Evolutionary conservation across 2,797 vertebrate genomes (phyloP).

Genomic region (Molossus alvarezi): DNA sequence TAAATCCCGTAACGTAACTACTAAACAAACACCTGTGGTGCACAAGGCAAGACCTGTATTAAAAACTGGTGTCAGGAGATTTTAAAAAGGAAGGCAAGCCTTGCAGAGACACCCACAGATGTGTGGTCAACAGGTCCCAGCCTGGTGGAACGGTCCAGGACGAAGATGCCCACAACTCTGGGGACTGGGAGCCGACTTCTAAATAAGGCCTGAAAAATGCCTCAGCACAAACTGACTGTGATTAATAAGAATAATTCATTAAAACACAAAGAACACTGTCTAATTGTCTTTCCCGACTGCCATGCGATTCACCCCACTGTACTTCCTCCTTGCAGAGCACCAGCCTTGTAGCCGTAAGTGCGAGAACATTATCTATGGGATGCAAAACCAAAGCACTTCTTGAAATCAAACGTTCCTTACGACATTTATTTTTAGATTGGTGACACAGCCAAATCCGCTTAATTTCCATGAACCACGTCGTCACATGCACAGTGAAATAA

Average conservation of each 20-base stretch:
- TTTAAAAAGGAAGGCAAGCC: constrained; percentile 83
- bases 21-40: constrained; percentile 86
- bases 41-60: constrained; percentile 77
- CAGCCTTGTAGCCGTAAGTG: not conserved
- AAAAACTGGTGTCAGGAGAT: constrained; percentile 81
- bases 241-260: constrained; percentile 77
- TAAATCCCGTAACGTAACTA: constrained; percentile 74
- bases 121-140: constrained; percentile 79
- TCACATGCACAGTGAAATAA: constrained; percentile 53
- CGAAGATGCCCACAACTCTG: constrained; percentile 74
- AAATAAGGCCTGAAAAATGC: constrained; percentile 68
- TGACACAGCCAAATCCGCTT: constrained; percentile 72
- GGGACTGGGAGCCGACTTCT: constrained; percentile 75
- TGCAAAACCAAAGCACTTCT: constrained; percentile 63
- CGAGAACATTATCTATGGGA: constrained; percentile 66
- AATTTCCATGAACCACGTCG: constrained; percentile 74
- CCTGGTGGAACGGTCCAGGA: constrained; percentile 58
- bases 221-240: constrained; percentile 1
- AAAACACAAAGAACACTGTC: constrained; percentile 74
- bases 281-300: constrained; percentile 72
- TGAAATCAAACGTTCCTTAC: constrained; percentile 80
- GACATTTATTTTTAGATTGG: constrained; percentile 79
- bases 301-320: not conserved
- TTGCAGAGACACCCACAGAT: constrained; percentile 79
- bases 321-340: constrained; percentile 24